Base-by-base conservation (phyloP, 2,888 invertebrate genomes). In the Leptogaster cylindrica region DNA sequence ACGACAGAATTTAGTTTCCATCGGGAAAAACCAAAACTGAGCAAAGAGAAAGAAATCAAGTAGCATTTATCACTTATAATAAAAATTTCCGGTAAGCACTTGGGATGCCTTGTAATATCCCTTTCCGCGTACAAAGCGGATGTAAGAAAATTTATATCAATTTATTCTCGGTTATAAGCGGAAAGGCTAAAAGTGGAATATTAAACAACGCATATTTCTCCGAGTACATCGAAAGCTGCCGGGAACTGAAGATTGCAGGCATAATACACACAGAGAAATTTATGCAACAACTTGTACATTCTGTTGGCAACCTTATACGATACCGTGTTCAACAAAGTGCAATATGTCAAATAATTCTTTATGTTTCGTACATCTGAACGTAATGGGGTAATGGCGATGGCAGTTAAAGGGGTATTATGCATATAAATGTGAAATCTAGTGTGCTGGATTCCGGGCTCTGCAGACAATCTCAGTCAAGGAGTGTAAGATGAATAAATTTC, bases 341-440 rank as follows among this genome's bases (percentile, higher is more conserved):
- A 69, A 69, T 69, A 69, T 69, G 69, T 69, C 69, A 69, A 69
- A 64, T 69, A 66, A 51, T 66, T 64, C 52, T 66, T 66, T 68
- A 68, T 65, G 68, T 52, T 50, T 36, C 20, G 51, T 52, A 48
- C 58, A 44, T 55, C 31, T 31, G 48, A 31, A 31, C 52, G 50
- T 65, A 64, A 51, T 61, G 14, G 61, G 14, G 46, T 52, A 58
- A 55, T 68, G 48, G 68, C 55, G 31, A 55, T 68, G 65, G 65
- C 64, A 68, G 41, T 65, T 65, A 68, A 55, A 68, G 23, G 65
- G 58, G 61, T 65, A 67, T 69, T 67, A 66, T 64, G 69, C 67
- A 69, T 69, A 55, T 67, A 69, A 69, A 69, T 67, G 65, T 65
- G 58, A 55, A 55, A 44, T 68, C 64, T 44, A 66, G 31, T 44